Base-by-base conservation (phyloP, 2,888 invertebrate genomes). In the Ceraclea dissimilis region DNA sequence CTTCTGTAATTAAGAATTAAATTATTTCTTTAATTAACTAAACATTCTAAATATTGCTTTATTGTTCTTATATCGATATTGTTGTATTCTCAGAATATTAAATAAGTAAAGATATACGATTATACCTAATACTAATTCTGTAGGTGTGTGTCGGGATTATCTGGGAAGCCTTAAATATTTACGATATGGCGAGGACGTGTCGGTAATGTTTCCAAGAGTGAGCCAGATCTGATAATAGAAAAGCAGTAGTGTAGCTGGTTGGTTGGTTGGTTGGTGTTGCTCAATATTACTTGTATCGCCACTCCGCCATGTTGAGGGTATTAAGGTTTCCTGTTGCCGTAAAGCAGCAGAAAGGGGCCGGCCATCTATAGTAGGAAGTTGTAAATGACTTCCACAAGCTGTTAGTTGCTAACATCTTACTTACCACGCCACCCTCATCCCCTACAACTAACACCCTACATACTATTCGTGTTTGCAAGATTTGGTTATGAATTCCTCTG, bases 321-420 rank as follows among this genome's bases (percentile, higher is more conserved):
- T 60, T 57, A 52, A 46, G 48, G 54, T 48, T 57, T 57, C 57
- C 60, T 44, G 50, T 55, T 57, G 34, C 57, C 57, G 52, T 54
- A 54, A 49, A 54, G 47, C 53, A 51, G 51, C 8, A 8, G 39
- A 39, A 39, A 54, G 44, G 54, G 54, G 54, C 48, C 46, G 69
- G 74, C 75, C 75, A 75, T 75, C 75, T 75, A 75, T 70, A 50
- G 70, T 65, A 70, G 77, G 77, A 76, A 76, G 76, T 76, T 75
- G 76, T 77, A 76, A 76, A 61, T 75, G 72, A 72, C 75, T 76
- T 76, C 76, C 76, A 74, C 63, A 70, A 60, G 56, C 60, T 60
- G 60, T 57, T 60, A 58, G 58, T 57, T 56, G 56, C 60, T 58
- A 60, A 60, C 60, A 54, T 58, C 60, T 60, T 60, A 58, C 56